Evolutionary conservation across 2,888 invertebrate genomes (phyloP).

Genomic region (Steromphala cineraria): DNA sequence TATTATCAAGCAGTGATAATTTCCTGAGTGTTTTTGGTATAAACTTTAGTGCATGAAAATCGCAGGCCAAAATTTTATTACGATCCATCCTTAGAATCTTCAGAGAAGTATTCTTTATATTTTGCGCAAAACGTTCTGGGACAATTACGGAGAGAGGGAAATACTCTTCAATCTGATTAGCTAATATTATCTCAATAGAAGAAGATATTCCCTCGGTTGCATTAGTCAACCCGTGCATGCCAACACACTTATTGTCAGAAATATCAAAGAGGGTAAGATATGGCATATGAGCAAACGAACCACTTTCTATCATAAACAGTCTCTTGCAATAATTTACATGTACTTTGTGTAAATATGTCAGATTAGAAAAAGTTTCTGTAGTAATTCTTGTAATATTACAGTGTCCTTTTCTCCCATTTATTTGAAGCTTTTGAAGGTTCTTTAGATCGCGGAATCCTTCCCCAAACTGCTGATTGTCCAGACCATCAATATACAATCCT

Average conservation of each 20-base stretch:
- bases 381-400: background rate
- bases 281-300: background rate
- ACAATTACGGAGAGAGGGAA: background rate
- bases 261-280: background rate
- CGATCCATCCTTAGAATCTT: background rate
- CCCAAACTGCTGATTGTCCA: background rate
- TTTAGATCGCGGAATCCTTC: background rate
- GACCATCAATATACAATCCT: background rate
- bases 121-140: background rate
- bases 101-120: background rate
- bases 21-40: background rate
- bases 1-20: background rate
- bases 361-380: background rate
- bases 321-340: too few relatives aligned
- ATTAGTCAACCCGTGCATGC: background rate
- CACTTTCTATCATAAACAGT: background rate
- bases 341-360: background rate
- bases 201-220: background rate
- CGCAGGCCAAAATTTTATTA: background rate
- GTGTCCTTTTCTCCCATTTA: background rate
- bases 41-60: background rate
- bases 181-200: background rate
- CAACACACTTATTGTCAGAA: background rate
- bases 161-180: background rate
- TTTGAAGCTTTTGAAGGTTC: background rate